phyloP scores from a whole-genome alignment of 64 coral and sea anemone genomes.

The Montipora cactus region DNA sequence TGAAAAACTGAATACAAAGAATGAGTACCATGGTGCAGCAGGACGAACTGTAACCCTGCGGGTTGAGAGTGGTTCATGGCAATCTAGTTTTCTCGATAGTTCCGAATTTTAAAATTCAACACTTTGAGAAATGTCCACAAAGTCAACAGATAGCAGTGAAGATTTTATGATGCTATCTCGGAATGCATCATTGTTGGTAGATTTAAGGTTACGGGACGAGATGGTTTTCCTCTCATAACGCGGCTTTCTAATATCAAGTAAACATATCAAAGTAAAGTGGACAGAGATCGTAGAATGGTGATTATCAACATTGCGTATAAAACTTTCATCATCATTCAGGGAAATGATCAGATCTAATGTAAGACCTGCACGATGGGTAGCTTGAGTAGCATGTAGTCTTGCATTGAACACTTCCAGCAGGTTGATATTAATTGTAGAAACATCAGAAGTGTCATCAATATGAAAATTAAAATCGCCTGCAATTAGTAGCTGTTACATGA shows the following conservation, averaged over 20 bases:
- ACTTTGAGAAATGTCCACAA: constrained; percentile 8
- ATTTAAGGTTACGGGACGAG: constrained; percentile 46
- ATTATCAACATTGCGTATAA: background rate
- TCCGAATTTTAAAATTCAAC: constrained; percentile 62
- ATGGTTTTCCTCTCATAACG: constrained; percentile 16
- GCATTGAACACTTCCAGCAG: constrained; percentile 52
- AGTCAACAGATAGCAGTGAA: background rate
- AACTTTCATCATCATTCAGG: constrained; percentile 39
- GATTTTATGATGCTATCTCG: constrained; percentile 29
- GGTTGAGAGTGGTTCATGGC: constrained; percentile 4
- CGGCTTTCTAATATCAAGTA: background rate
- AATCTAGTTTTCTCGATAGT: constrained; percentile 42
- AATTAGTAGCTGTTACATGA: background rate
- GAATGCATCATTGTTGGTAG: constrained; percentile 33
- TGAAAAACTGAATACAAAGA: too few species aligned
- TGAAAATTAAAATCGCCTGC: too few species aligned
- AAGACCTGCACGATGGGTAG: constrained; percentile 55
- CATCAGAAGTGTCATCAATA: background rate
- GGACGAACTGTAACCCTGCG: too few species aligned
- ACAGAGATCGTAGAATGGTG: constrained; percentile 39
- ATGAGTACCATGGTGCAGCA: too few species aligned
- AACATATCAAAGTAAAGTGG: background rate
- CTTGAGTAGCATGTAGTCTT: constrained; percentile 31
- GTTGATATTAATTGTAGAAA: constrained; percentile 11
- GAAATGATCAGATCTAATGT: constrained; percentile 52